Percentiles rank a stretch among this genome's conserved stretches.
Evolutionary conservation across 2,888 invertebrate genomes (phyloP).

Genomic region (Lycaena phlaeas): DNA sequence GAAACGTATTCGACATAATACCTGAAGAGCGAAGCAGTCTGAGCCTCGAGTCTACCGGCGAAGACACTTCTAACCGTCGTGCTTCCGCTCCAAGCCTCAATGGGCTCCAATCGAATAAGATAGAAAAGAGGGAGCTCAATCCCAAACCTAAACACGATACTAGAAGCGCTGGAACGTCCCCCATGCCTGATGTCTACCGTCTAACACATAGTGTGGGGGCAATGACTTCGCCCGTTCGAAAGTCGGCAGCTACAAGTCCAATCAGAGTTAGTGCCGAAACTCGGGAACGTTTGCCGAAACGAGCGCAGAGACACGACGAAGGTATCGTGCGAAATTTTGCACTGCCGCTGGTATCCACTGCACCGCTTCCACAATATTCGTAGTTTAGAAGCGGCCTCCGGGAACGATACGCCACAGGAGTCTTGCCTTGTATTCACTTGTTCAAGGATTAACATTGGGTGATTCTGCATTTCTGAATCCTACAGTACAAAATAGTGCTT

Average conservation of each 20-base stretch:
- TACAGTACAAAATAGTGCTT: neutral
- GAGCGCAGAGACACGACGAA: slow-evolving; percentile 22
- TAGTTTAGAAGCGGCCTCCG: slow-evolving; percentile 39
- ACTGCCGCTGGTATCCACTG: slow-evolving; percentile 38
- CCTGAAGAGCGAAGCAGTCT: slow-evolving; percentile 71
- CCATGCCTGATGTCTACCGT: slow-evolving; percentile 24
- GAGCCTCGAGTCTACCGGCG: slow-evolving; percentile 58
- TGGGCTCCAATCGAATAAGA: slow-evolving; percentile 21
- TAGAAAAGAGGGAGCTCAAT: neutral
- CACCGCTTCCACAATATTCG: slow-evolving; percentile 44
- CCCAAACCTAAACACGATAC: slow-evolving; percentile 13
- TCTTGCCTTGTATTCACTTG: neutral
- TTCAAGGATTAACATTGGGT: neutral
- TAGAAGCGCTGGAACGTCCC: slow-evolving; percentile 38
- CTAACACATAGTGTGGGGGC: slow-evolving; percentile 21
- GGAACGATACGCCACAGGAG: neutral
- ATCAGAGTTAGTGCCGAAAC: slow-evolving; percentile 24
- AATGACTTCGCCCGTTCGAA: slow-evolving; percentile 33
- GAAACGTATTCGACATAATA: slow-evolving; percentile 68
- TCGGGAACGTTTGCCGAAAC: slow-evolving; percentile 9
- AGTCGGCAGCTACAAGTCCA: slow-evolving; percentile 38
- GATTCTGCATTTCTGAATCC: neutral
- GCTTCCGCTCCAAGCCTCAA: slow-evolving; percentile 32
- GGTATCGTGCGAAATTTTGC: slow-evolving; percentile 30
- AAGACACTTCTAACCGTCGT: slow-evolving; percentile 36